Evolutionary conservation across 2,113 vertebrate genomes (phyloP), one percentile per base, ranked within the genome.

Genomic region (Tringa solitaria): DNA sequence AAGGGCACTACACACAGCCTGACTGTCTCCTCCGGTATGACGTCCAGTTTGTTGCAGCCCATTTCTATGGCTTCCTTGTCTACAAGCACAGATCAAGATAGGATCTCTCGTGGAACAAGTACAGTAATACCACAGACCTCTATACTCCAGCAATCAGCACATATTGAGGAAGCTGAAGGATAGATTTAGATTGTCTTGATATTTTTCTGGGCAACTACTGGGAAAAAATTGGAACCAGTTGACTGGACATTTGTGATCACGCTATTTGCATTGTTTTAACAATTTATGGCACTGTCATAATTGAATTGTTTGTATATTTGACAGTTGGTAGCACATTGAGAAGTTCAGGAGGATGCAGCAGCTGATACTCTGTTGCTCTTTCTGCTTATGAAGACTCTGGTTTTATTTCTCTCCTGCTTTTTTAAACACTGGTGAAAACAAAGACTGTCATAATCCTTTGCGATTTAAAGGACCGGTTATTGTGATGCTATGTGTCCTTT

Each of bases 121-220:
- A 99, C 98, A 91, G 95, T 99, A 96, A 98, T 98, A 73, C 98
- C 99, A 79, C 99, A 99, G 9, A 76, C 97, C 76, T 98, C 98
- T 97, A 97, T 99, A 81, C 98, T 99, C 76, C 98, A 98, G 84
- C 98, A 98, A 4, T 87, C 98, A 2, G 98, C 98, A 88, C 97
- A 96, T 65, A 98, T 98, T 48, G 99, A 99, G 95, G 99, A 99
- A 98, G 98, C 99, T 2, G 99, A 99, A 97, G 99, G 98, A 91
- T 99, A 99, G 85, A 74, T 53, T 69, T 67, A 27, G 16, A 60
- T 92, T 80, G 69, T 90, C 65, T 90, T 90, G 88, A 86, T 7
- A 0, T 68, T 95, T 48, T 84, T 94, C 80, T 89, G 92, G 87
- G 70, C 69, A 79, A 91, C 85, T 93, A 79, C 64, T 88, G 72